Conservation (phyloP, 2,797 vertebrate genomes). For the Heterohyrax brucei region DNA sequence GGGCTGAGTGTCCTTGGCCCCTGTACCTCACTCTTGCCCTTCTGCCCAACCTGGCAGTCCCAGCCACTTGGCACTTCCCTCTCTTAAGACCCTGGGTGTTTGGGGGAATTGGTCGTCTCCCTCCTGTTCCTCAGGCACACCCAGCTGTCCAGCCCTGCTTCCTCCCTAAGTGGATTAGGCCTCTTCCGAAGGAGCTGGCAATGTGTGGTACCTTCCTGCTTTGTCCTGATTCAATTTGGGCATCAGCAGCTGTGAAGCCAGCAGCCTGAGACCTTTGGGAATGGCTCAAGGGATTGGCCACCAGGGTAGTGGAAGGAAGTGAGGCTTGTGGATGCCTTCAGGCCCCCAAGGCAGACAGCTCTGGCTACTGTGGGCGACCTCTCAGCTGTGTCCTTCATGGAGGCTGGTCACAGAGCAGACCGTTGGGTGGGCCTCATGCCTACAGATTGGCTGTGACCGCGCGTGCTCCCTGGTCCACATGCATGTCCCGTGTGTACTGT, state of each 20-base stretch:
- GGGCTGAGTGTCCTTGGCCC: background rate
- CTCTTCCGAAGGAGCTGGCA: constrained; percentile 54
- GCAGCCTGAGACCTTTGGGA: constrained; percentile 39
- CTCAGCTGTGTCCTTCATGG: background rate
- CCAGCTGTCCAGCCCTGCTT: background rate
- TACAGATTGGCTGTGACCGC: background rate
- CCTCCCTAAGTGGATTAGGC: constrained; percentile 79
- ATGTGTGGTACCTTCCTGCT: constrained; percentile 66
- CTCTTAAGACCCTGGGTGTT: background rate
- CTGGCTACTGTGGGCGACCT: background rate
- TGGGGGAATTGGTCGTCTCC: background rate
- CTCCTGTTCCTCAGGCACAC: accelerated
- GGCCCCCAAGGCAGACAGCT: background rate
- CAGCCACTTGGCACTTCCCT: background rate
- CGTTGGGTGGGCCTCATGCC: background rate
- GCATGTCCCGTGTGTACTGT: accelerated
- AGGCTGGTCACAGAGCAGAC: background rate
- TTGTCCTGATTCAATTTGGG: constrained; percentile 80
- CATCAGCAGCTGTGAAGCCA: background rate
- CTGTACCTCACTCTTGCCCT: accelerated
- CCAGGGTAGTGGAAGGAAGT: background rate
- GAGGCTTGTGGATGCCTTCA: too few relatives aligned
- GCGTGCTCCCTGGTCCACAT: background rate
- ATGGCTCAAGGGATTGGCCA: constrained; percentile 6
- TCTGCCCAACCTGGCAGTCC: background rate